Base-by-base conservation (phyloP, 2,888 invertebrate genomes). In the Drosophila villosipedis region DNA sequence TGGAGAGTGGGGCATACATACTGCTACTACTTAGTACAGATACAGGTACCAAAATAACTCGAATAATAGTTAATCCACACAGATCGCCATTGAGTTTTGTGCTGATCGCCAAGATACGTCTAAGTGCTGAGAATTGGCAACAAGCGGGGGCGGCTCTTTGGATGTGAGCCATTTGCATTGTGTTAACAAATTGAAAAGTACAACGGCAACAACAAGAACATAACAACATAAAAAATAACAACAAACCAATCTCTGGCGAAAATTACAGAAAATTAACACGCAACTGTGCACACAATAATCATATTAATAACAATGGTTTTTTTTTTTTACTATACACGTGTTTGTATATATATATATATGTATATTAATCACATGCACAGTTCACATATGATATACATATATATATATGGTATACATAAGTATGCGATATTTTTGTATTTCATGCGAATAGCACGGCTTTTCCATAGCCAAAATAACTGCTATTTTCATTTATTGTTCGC, bases 281-380 rank as follows among this genome's bases (percentile, higher is more conserved):
- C 89, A 87, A 87, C 87, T 84, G 89, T 89, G 89, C 81, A 85
- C 88, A 85, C 85, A 85, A 87, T 87, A 87, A 88, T 84, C 86
- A 80, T 77, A 84, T 87, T 83, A 84, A 83, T 83, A 87, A 85
- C 85, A 85, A 87, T 88, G 76, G 74, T 79, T 78, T 80, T 71
- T 57, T 28, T 25, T 25, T 65, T 22, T n/a, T 12, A 25, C 3
- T 41, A 14, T 60, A 61, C 53, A 30, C 22, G 41, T 41, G n/a
- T 47, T 22, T 62, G 12, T 55, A 14, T 47, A 9, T 43, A 16
- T 10, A 1, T 25, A 28, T 30, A 22, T 43, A 16, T 10, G 25
- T 25, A 28, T 30, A 22, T 62, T 67, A 58, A 60, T 58, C 68
- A 65, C 47, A 68, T 35, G 63, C 58, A 16, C 28, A 55, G 52